Evolutionary conservation across 1,140 invertebrate species (phyloP).

Genomic region (Thaumatotibia leucotreta): DNA sequence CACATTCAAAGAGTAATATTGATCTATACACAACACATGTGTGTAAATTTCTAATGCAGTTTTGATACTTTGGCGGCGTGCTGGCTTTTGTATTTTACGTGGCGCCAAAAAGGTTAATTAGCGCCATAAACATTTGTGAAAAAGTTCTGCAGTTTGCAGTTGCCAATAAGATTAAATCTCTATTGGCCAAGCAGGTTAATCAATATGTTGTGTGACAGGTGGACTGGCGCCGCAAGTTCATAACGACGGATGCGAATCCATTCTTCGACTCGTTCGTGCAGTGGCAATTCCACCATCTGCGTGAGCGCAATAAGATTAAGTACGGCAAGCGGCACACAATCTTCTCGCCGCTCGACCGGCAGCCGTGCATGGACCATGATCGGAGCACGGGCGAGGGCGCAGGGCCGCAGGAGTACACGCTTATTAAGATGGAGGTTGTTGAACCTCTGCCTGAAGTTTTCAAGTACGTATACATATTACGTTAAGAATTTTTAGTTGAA

Average conservation of each 20-base stretch:
- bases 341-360: constrained; percentile 96
- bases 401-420: constrained; percentile 98
- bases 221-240: constrained; percentile 98
- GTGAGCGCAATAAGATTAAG: constrained; percentile 91
- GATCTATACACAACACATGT: too few relatives aligned
- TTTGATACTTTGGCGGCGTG: too few relatives aligned
- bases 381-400: constrained; percentile 97
- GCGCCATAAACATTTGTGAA: too few relatives aligned
- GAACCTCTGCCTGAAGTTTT: constrained; percentile 86
- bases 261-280: constrained; percentile 98
- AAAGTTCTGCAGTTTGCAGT: too few relatives aligned
- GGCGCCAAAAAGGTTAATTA: too few relatives aligned
- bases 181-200: too few relatives aligned
- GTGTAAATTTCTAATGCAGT: too few relatives aligned
- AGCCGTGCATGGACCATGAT: constrained; percentile 99
- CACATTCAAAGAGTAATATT: too few relatives aligned
- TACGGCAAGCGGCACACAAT: constrained; percentile 99
- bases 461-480: constrained; percentile 78
- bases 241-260: constrained; percentile 98
- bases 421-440: constrained; percentile 95
- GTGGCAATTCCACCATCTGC: constrained; percentile 97
- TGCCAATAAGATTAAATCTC: too few relatives aligned
- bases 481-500: too few relatives aligned
- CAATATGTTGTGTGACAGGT: constrained; percentile 76
- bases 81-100: too few relatives aligned